Conservation (phyloP, 2,888 invertebrate genomes). For the Pristionchus exspectatus region DNA sequence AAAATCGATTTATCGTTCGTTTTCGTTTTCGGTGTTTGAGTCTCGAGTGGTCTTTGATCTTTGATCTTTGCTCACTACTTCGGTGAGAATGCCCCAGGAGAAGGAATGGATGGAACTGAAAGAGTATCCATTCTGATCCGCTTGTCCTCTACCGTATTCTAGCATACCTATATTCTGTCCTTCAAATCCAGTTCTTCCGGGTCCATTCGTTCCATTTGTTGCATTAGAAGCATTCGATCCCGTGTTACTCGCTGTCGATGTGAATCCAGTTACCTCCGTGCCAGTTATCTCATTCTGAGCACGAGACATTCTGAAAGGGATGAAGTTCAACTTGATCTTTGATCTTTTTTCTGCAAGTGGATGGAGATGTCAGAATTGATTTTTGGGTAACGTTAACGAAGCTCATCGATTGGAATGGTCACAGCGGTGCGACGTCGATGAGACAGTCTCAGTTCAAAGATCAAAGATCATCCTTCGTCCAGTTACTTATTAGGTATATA, state of each 20-base stretch:
- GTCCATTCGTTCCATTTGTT: neutral
- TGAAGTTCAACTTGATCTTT: neutral
- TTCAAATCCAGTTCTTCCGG: neutral
- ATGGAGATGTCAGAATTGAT: neutral
- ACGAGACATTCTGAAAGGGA: conserved; percentile 21
- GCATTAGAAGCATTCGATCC: neutral
- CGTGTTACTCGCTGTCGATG: neutral
- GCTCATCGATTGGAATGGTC: too few species aligned
- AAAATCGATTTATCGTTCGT: conserved; percentile 22
- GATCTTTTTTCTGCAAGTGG: neutral
- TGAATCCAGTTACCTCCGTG: neutral
- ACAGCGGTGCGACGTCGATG: too few species aligned
- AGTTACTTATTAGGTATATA: neutral
- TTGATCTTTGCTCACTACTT: neutral
- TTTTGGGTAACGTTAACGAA: too few species aligned
- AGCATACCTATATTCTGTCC: neutral
- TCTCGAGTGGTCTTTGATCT: neutral
- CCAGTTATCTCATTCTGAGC: neutral
- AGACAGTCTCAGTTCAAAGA: neutral
- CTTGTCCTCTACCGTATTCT: neutral
- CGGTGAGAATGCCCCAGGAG: neutral
- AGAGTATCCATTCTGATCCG: neutral
- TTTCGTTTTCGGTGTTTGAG: neutral
- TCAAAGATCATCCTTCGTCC: neutral
- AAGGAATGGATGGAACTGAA: neutral